phyloP scores from a whole-genome alignment of 2,113 vertebrate species.

The Hyla sarda region DNA sequence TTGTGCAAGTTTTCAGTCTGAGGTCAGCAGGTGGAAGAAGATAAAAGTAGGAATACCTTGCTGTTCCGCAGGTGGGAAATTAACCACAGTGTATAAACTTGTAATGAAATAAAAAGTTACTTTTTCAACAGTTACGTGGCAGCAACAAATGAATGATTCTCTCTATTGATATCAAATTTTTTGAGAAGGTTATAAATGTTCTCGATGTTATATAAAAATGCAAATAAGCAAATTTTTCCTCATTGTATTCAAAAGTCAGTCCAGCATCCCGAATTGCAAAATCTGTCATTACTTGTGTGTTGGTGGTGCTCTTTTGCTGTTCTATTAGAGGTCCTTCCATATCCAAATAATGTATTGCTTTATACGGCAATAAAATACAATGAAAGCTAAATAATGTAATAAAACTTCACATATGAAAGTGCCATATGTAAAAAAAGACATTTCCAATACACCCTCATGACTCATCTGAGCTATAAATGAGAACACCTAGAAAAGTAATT shows the following conservation, averaged over 20 bases:
- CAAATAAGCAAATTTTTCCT: neutral
- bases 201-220: neutral
- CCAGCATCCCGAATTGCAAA: neutral
- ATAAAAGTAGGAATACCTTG: conserved; percentile 26
- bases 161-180: neutral
- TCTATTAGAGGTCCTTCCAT: neutral
- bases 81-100: conserved; percentile 9
- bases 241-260: neutral
- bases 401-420: neutral
- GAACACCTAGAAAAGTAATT: neutral
- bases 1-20: conserved; percentile 26
- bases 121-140: conserved; percentile 12
- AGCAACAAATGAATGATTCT: conserved; percentile 12
- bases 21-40: conserved; percentile 44
- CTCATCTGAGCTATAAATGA: neutral
- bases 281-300: neutral
- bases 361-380: neutral
- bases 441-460: neutral
- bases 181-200: neutral
- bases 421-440: conserved; percentile 5
- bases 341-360: neutral
- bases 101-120: conserved; percentile 8
- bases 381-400: neutral
- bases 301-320: neutral
- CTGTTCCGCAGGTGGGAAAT: conserved; percentile 6